Conservation (phyloP, 2,888 invertebrate genomes). For the Drymonia ruficornis region DNA sequence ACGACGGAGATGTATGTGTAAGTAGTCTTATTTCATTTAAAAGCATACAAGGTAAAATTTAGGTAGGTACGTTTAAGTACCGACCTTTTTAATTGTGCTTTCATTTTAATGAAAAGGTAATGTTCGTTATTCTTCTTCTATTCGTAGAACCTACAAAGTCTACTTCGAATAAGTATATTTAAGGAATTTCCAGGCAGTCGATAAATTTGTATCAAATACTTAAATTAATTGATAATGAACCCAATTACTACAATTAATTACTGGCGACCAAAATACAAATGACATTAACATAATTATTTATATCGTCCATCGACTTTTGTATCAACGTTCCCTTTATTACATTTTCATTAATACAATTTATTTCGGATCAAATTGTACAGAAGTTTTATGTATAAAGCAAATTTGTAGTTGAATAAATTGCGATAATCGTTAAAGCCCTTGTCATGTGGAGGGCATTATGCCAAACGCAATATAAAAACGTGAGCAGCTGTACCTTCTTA, state of each 20-base stretch:
- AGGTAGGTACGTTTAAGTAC: too few relatives aligned
- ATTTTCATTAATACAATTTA: constrained; percentile 1
- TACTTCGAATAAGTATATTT: not conserved
- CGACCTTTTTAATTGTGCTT: too few relatives aligned
- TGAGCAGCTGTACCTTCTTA: not conserved
- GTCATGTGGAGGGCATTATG: constrained; percentile 3
- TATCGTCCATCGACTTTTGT: not conserved
- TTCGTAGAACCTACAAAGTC: not conserved
- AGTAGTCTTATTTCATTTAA: too few relatives aligned
- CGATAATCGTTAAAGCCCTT: not conserved
- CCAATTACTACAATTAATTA: not conserved
- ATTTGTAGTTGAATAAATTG: constrained; percentile 2
- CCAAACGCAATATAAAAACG: not conserved
- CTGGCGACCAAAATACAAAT: not conserved
- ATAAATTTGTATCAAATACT: not conserved
- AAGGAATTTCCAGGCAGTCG: too few relatives aligned
- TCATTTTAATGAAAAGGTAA: too few relatives aligned
- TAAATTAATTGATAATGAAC: not conserved
- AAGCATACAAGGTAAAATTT: too few relatives aligned
- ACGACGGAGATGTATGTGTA: too few relatives aligned
- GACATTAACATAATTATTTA: constrained; percentile 1
- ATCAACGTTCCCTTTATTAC: not conserved
- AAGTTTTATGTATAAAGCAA: not conserved
- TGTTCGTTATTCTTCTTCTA: too few relatives aligned
- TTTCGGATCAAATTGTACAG: constrained; percentile 1